These are phyloP conservation scores for Galeruca laticollis DNA, from an alignment of 2,888 invertebrate genomes.

Conservation along the genomic window DNA sequence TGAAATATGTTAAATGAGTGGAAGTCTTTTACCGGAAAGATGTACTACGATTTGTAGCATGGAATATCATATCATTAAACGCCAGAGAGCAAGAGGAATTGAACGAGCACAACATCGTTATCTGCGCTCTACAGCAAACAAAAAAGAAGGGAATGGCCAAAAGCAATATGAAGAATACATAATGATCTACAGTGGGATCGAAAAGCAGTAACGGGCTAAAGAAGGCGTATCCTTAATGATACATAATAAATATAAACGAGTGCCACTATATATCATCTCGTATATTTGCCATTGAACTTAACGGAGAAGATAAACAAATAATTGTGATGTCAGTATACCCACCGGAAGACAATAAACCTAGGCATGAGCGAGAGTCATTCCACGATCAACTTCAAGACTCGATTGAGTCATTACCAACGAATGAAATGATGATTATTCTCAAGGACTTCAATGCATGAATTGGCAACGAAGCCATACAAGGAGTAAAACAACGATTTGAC, in stretches of 20 bases:
- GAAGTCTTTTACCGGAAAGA: no score
- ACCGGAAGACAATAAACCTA: background rate
- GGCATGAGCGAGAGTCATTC: constrained; percentile 14
- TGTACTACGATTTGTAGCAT: background rate
- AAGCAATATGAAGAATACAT: constrained; percentile 4
- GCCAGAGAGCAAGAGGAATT: background rate
- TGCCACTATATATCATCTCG: constrained; percentile 1
- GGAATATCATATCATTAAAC: background rate
- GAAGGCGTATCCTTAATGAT: constrained; percentile 19
- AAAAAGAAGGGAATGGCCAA: background rate
- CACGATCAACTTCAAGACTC: constrained; percentile 24
- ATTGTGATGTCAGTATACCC: no score
- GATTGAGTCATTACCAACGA: constrained; percentile 19
- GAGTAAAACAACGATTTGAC: no score
- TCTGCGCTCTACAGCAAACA: background rate
- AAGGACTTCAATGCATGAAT: no score
- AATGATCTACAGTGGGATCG: constrained; percentile 23
- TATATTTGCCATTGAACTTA: background rate
- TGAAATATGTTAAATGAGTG: no score
- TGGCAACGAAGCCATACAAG: no score
- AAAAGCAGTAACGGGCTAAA: constrained; percentile 27
- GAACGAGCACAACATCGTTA: no score
- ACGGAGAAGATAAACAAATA: no score
- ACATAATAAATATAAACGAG: constrained; percentile 21
- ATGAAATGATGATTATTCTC: background rate